phyloP scores from a whole-genome alignment of 2,113 vertebrate species.

The Cairina moschata region DNA sequence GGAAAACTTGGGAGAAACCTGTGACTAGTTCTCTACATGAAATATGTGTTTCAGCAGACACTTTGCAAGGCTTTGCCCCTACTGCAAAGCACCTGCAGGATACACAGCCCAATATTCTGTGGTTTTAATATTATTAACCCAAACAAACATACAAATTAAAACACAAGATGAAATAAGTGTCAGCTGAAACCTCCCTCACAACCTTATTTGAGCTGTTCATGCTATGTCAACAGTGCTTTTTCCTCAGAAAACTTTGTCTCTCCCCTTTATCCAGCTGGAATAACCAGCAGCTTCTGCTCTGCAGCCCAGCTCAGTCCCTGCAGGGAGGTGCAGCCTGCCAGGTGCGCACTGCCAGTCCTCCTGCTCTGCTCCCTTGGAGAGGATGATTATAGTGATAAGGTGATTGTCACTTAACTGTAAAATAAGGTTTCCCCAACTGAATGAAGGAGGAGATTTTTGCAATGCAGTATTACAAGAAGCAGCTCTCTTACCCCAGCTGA shows the following conservation, averaged over 20 bases:
- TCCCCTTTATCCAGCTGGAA: accelerated
- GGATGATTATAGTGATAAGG: not conserved
- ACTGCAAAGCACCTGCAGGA: not conserved
- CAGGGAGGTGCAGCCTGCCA: not conserved
- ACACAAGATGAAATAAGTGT: not conserved
- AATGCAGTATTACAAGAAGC: not conserved
- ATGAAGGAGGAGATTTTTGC: not conserved
- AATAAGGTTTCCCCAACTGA: not conserved
- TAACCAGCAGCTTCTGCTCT: not conserved
- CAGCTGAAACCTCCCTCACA: not conserved
- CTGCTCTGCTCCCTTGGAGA: not conserved
- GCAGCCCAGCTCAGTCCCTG: not conserved
- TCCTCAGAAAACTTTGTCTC: not conserved
- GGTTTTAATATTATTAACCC: not conserved
- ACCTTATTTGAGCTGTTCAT: not conserved
- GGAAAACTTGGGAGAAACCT: not conserved
- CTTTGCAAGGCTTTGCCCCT: not conserved
- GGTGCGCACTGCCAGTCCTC: not conserved
- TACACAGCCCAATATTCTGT: not conserved
- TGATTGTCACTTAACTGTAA: not conserved
- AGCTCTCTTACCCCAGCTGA: not conserved
- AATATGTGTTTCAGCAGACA: not conserved
- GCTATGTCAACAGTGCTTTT: not conserved
- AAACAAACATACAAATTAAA: not conserved
- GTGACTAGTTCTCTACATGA: not conserved